Conservation (phyloP, 2,888 invertebrate genomes). For the Pristionchus fissidentatus region DNA sequence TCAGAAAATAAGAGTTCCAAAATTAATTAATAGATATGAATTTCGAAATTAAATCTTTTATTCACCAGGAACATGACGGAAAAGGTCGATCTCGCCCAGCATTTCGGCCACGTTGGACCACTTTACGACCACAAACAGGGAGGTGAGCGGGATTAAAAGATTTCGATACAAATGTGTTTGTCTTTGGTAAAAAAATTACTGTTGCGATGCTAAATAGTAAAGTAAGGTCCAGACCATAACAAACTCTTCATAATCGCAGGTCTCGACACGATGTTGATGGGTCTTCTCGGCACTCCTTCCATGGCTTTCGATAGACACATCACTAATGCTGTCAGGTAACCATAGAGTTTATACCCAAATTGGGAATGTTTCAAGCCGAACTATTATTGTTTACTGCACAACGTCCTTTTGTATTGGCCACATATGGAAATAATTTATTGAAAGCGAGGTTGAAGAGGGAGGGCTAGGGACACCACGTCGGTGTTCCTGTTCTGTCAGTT, state of each 20-base stretch:
- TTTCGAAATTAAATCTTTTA: no score
- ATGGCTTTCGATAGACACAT: conserved; percentile 75
- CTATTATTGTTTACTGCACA: background rate
- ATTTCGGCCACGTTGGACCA: conserved; percentile 73
- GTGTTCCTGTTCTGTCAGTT: no score
- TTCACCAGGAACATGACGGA: conserved; percentile 64
- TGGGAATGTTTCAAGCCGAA: background rate
- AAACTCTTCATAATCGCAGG: conserved; percentile 54
- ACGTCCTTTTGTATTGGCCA: background rate
- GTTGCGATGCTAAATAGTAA: no score
- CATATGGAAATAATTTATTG: background rate
- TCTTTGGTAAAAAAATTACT: no score
- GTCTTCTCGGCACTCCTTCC: conserved; percentile 74
- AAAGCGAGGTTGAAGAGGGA: no score
- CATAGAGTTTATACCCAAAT: no score
- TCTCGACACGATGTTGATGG: conserved; percentile 74
- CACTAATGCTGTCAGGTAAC: conserved; percentile 66
- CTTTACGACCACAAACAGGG: conserved; percentile 69
- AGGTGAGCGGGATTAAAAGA: conserved; percentile 52
- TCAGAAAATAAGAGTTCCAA: no score
- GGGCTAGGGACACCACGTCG: no score
- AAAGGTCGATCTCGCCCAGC: conserved; percentile 71
- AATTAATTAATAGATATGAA: no score
- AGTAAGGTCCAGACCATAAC: no score
- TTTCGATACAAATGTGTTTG: no score